These are phyloP conservation scores for Euplagia quadripunctaria DNA, from an alignment of 2,888 invertebrate species.

Conservation along the genomic window DNA sequence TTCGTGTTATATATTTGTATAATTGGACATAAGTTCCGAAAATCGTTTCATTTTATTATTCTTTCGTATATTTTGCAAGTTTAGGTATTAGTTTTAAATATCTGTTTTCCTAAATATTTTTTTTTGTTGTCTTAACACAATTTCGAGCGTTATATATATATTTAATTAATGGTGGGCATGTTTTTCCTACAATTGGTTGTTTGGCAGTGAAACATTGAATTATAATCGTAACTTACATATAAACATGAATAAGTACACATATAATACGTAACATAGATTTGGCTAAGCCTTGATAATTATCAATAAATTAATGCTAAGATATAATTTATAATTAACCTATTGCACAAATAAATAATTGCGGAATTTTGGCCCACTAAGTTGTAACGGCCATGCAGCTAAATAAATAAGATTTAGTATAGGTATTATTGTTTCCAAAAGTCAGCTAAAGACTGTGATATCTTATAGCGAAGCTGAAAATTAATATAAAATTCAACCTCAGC, in stretches of 20 bases:
- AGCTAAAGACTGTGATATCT: background rate
- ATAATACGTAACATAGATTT: conserved; percentile 51
- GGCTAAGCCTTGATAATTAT: conserved; percentile 51
- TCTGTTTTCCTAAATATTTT: background rate
- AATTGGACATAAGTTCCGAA: background rate
- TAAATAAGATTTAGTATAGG: background rate
- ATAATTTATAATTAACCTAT: conserved; percentile 53
- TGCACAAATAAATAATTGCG: conserved; percentile 56
- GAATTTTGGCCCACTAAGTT: conserved; percentile 16
- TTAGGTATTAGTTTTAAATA: background rate
- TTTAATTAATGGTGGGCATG: background rate
- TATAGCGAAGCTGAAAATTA: background rate
- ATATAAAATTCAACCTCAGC: background rate
- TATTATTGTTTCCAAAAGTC: background rate
- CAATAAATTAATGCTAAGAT: conserved; percentile 47
- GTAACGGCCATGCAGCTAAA: background rate
- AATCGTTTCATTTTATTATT: background rate
- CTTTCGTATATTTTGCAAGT: background rate
- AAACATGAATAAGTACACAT: conserved; percentile 50
- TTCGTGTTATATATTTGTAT: background rate
- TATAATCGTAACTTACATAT: conserved; percentile 32
- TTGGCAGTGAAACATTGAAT: conserved; percentile 40
- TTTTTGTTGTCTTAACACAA: background rate
- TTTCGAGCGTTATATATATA: background rate
- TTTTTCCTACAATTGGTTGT: conserved; percentile 23